These are phyloP conservation scores for Lasius platythorax DNA, from an alignment of 2,888 invertebrate genomes.

Conservation along the genomic window DNA sequence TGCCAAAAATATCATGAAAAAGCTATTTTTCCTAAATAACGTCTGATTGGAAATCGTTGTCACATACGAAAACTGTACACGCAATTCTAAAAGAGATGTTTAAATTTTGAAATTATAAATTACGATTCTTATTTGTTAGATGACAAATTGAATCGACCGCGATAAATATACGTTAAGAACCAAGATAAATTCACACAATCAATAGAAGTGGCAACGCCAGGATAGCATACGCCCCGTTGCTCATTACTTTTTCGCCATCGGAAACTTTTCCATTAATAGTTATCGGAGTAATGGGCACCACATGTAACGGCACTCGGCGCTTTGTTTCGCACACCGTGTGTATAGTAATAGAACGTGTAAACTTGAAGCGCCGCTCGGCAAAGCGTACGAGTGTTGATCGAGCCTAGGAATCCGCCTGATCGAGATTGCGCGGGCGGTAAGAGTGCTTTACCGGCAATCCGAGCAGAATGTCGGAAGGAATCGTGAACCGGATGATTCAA, in stretches of 20 bases:
- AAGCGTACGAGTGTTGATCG: conserved; percentile 66
- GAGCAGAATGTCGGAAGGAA: conserved; percentile 63
- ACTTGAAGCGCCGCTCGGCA: conserved; percentile 21
- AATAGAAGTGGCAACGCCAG: background rate
- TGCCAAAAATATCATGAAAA: background rate
- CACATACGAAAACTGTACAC: background rate
- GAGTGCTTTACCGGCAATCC: conserved; percentile 59
- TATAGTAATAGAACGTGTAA: conserved; percentile 33
- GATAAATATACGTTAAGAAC: background rate
- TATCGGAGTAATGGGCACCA: conserved; percentile 22
- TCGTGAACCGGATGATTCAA: conserved; percentile 61
- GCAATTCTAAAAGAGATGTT: background rate
- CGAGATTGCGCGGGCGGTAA: conserved; percentile 59
- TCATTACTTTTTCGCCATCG: background rate
- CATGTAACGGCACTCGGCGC: background rate
- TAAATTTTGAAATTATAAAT: background rate
- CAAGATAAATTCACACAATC: background rate
- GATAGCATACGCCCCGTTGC: background rate
- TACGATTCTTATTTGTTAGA: background rate
- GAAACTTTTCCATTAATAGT: conserved; percentile 40
- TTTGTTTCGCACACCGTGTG: conserved; percentile 38
- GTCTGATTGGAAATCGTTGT: background rate
- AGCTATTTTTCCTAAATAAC: background rate
- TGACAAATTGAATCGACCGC: background rate
- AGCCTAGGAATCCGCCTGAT: conserved; percentile 57